phyloP scores from a whole-genome alignment of 2,888 invertebrate species.

The Liodrosophila aerea region DNA sequence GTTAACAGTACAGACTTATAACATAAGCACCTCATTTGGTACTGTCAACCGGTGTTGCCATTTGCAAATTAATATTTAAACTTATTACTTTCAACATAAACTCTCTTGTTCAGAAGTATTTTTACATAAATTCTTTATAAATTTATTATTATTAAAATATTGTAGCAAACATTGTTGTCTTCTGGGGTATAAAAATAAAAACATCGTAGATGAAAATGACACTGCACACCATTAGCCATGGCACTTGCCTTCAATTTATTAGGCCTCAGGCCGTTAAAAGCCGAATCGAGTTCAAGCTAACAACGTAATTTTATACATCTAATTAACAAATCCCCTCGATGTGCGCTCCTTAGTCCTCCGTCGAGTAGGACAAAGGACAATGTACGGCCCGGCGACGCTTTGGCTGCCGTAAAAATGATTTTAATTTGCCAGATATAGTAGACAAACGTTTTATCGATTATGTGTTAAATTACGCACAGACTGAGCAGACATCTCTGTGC shows the following conservation, averaged over 20 bases:
- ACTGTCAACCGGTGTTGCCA: too few relatives aligned
- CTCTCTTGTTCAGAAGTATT: too few relatives aligned
- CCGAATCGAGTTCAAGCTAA: slow-evolving; percentile 26
- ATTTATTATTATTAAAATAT: too few relatives aligned
- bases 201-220: too few relatives aligned
- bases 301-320: slow-evolving; percentile 50
- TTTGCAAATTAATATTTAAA: too few relatives aligned
- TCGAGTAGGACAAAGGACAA: slow-evolving; percentile 12
- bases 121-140: too few relatives aligned
- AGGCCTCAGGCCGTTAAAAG: slow-evolving; percentile 22
- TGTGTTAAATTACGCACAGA: slow-evolving; percentile 68
- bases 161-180: too few relatives aligned
- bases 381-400: slow-evolving; percentile 21
- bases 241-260: slow-evolving; percentile 27
- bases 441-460: slow-evolving; percentile 61
- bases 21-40: too few relatives aligned
- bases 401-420: slow-evolving; percentile 51
- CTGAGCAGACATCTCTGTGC: slow-evolving; percentile 48
- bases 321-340: slow-evolving; percentile 56
- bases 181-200: too few relatives aligned
- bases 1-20: too few relatives aligned
- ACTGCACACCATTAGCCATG: slow-evolving; percentile 40
- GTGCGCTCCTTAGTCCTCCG: slow-evolving; percentile 1
- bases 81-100: too few relatives aligned
- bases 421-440: slow-evolving; percentile 48